Percentiles rank a stretch among this genome's conserved stretches.
These are phyloP conservation scores for Agrochola litura DNA, from an alignment of 2,888 invertebrate genomes.

Conservation along the genomic window DNA sequence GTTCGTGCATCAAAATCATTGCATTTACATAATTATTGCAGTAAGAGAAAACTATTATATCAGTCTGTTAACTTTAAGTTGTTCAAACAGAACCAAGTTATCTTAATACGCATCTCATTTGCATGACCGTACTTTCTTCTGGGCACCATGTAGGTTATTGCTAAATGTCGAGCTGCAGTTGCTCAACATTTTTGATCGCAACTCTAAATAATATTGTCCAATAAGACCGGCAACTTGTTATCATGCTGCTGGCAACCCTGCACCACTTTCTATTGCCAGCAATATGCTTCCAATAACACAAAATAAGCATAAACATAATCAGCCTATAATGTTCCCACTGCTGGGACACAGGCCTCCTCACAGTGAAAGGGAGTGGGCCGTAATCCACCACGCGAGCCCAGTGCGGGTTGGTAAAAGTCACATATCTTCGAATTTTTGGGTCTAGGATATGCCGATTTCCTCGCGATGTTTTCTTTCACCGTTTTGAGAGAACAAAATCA, in stretches of 20 bases:
- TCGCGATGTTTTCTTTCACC: no score
- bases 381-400: not conserved
- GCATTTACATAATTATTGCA: not conserved
- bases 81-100: not conserved
- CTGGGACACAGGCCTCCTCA: not conserved
- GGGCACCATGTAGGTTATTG: not conserved
- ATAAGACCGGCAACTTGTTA: not conserved
- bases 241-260: not conserved
- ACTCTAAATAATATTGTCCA: not conserved
- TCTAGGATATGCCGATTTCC: no score
- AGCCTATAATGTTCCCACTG: not conserved
- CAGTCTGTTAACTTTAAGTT: not conserved
- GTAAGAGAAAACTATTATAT: not conserved
- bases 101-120: not conserved
- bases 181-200: not conserved
- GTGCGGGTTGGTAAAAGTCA: no score
- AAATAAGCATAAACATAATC: not conserved
- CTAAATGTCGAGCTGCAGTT: not conserved
- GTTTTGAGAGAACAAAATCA: not conserved
- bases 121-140: not conserved
- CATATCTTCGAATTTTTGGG: not conserved
- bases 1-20: not conserved
- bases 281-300: no score
- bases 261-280: not conserved
- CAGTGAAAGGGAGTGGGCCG: not conserved